Evolutionary conservation across 2,113 vertebrate species (phyloP).

Genomic region (Neodontobutis hainanensis): DNA sequence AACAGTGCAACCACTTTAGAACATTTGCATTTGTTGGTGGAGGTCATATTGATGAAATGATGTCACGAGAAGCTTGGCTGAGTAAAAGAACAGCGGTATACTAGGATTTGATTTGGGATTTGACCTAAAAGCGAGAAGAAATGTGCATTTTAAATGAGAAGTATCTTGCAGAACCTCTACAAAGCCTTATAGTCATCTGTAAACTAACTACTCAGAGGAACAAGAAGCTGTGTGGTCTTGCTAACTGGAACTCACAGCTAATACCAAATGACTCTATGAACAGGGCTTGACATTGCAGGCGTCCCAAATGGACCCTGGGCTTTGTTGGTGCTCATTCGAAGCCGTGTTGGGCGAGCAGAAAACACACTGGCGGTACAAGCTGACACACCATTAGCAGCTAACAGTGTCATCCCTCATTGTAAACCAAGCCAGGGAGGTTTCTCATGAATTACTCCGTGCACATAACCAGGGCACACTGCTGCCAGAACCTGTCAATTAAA

Average conservation of each 20-base stretch:
- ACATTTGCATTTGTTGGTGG: neutral
- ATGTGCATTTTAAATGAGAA: too few relatives aligned
- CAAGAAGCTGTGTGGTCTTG: slow-evolving; percentile 13
- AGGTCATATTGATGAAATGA: neutral
- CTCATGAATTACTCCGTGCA: slow-evolving; percentile 57
- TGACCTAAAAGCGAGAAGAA: too few relatives aligned
- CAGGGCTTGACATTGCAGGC: slow-evolving; percentile 36
- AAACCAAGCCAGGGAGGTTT: slow-evolving; percentile 47
- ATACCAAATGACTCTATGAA: slow-evolving; percentile 41
- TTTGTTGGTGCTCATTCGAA: slow-evolving; percentile 37
- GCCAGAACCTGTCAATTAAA: slow-evolving; percentile 66
- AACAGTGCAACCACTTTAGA: neutral
- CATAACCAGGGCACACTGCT: slow-evolving; percentile 51
- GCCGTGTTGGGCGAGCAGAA: slow-evolving; percentile 25
- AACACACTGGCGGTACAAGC: slow-evolving; percentile 5
- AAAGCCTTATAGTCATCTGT: neutral
- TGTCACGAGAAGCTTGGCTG: neutral
- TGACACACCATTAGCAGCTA: slow-evolving; percentile 21
- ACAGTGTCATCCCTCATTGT: slow-evolving; percentile 52
- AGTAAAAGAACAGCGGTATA: too few relatives aligned
- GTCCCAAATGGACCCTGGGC: slow-evolving; percentile 37
- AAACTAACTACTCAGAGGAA: slow-evolving; percentile 20
- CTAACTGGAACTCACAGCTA: slow-evolving; percentile 1
- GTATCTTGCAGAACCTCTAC: too few relatives aligned
- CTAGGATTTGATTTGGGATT: too few relatives aligned